Evolutionary conservation across 2,113 vertebrate genomes (phyloP).

Genomic region (Gnathochromis pfefferi): DNA sequence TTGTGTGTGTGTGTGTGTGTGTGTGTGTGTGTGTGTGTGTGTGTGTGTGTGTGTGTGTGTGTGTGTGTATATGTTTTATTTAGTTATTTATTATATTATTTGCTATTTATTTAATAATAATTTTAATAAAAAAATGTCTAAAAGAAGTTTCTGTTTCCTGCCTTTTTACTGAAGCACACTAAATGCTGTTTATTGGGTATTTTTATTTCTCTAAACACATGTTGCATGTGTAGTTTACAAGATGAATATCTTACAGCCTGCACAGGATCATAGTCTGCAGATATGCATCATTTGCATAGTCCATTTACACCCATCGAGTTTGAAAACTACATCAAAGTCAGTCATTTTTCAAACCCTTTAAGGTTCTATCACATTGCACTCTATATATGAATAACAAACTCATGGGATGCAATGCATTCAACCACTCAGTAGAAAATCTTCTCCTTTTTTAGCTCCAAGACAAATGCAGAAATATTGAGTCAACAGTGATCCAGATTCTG

Average conservation of each 20-base stretch:
- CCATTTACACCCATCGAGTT: neutral
- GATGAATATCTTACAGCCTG: neutral
- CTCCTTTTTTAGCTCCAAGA: rapidly evolving
- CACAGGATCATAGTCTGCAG: neutral
- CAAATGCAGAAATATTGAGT: neutral
- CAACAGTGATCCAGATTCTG: neutral
- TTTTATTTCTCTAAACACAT: rapidly evolving
- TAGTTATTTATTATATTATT: slow-evolving; percentile 60
- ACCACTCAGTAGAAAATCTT: neutral
- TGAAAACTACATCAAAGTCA: neutral
- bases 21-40: neutral
- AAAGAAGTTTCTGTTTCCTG: slow-evolving; percentile 5
- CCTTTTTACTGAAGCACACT: neutral
- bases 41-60: neutral
- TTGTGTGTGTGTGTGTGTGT: neutral
- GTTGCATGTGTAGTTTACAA: neutral
- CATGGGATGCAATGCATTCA: neutral
- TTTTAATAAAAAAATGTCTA: slow-evolving; percentile 26
- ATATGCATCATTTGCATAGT: neutral
- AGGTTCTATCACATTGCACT: neutral
- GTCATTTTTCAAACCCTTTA: neutral
- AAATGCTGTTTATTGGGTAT: neutral
- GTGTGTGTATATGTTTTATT: slow-evolving; percentile 27
- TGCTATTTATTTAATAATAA: slow-evolving; percentile 62
- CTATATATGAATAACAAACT: neutral